Evolutionary conservation across 1,140 invertebrate species (phyloP).

Genomic region (Vollenhovia emeryi): DNA sequence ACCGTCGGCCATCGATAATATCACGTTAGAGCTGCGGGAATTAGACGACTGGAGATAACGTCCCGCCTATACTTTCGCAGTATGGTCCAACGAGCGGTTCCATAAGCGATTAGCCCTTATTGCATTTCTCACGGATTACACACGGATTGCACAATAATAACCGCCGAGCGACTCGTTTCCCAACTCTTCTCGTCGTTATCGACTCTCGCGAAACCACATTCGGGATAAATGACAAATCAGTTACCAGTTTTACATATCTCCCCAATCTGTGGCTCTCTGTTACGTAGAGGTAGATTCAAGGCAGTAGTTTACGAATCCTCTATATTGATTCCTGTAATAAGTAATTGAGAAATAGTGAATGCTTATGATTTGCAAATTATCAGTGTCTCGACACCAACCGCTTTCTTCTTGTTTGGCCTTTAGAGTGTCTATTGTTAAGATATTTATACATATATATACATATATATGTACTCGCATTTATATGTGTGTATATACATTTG

Average conservation of each 20-base stretch:
- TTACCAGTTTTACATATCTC: background rate
- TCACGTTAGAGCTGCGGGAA: too few species aligned
- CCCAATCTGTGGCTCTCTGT: background rate
- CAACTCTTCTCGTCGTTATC: background rate
- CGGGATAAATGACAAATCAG: background rate
- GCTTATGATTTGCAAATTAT: conserved; percentile 21
- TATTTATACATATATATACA: conserved; percentile 5
- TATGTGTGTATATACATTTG: background rate
- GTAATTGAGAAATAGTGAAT: conserved; percentile 8
- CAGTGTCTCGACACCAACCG: conserved; percentile 13
- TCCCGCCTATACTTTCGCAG: background rate
- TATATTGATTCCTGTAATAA: background rate
- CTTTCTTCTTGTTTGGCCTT: conserved; percentile 35
- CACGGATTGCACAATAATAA: background rate
- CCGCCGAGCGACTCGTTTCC: background rate
- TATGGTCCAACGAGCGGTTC: background rate
- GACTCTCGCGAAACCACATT: background rate
- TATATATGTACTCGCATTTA: background rate
- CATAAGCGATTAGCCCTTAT: background rate
- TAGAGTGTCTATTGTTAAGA: conserved; percentile 21
- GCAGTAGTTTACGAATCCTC: conserved; percentile 16
- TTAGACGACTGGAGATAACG: background rate
- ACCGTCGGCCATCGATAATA: background rate
- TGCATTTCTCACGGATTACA: conserved; percentile 1
- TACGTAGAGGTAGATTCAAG: conserved; percentile 20